Conservation (phyloP, 2,797 vertebrate species). For the Notoglanidium macrostoma region DNA sequence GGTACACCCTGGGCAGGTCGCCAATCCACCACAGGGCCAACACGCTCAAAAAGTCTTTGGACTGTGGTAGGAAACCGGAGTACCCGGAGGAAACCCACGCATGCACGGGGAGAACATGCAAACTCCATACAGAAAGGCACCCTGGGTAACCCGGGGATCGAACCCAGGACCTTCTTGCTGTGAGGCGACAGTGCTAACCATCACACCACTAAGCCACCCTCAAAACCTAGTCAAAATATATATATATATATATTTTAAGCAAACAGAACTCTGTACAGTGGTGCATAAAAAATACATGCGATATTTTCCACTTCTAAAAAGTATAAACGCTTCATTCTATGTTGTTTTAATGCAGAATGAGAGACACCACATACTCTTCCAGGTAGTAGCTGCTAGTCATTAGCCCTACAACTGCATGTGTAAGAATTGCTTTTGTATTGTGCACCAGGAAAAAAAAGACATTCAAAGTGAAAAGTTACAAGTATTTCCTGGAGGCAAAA, state of each 20-base stretch:
- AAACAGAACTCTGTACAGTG: not conserved
- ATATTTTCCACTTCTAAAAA: not conserved
- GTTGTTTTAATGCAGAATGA: not conserved
- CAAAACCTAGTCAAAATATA: too few species aligned
- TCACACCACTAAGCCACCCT: too few species aligned
- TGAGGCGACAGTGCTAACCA: too few species aligned
- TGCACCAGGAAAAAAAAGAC: not conserved
- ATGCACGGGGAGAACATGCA: too few species aligned
- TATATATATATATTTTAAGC: not conserved
- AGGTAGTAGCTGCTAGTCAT: not conserved
- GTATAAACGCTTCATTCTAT: not conserved
- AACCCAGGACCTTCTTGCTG: too few species aligned
- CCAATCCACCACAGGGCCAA: too few species aligned
- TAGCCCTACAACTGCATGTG: not conserved
- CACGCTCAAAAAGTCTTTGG: too few species aligned
- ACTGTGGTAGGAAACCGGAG: too few species aligned
- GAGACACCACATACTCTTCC: not conserved
- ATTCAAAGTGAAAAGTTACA: not conserved
- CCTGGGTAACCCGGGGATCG: too few species aligned
- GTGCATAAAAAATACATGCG: not conserved
- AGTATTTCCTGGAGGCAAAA: not conserved
- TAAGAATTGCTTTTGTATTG: not conserved
- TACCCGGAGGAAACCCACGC: too few species aligned
- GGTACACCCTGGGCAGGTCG: too few species aligned
- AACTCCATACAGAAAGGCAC: too few species aligned